A percentile compares a stretch with the other conserved stretches of the same genome.
These are phyloP conservation scores for Paratrypauchen microcephalus DNA, from an alignment of 2,797 vertebrate species.

Conservation along the genomic window DNA sequence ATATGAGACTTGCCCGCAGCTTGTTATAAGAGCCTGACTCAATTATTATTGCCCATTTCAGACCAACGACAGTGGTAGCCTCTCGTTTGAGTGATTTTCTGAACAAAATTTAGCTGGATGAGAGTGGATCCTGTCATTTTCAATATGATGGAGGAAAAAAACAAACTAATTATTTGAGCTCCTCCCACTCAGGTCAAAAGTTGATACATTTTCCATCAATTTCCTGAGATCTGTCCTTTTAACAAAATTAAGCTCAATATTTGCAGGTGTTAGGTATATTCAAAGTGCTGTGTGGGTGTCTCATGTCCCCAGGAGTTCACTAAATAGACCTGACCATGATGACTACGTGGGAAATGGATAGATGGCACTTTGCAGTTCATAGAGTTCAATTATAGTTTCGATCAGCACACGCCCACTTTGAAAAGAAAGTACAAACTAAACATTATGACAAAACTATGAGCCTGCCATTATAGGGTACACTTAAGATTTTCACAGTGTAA, in stretches of 20 bases:
- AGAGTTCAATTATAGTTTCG: background rate
- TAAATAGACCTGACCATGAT: constrained; percentile 19
- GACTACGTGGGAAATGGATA: background rate
- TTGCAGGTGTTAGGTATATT: constrained; percentile 9
- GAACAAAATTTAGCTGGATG: background rate
- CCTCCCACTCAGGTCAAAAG: constrained; percentile 12
- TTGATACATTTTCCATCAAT: constrained; percentile 9
- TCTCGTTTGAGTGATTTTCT: background rate
- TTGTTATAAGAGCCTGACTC: constrained; percentile 8
- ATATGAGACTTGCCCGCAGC: background rate
- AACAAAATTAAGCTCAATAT: constrained; percentile 25
- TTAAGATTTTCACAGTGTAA: background rate
- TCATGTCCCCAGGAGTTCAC: constrained; percentile 3
- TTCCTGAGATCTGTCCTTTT: constrained; percentile 14
- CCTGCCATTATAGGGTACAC: background rate
- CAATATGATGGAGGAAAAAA: background rate
- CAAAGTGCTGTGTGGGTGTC: constrained; percentile 12
- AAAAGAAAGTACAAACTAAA: background rate
- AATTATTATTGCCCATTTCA: constrained; percentile 7
- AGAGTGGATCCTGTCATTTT: background rate
- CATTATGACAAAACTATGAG: background rate
- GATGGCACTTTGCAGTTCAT: background rate
- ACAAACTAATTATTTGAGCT: background rate
- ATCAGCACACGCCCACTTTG: background rate
- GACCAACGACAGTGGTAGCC: background rate